Evolutionary conservation across 2,797 vertebrate genomes (phyloP).

Genomic region (Poeciliopsis presidionis): DNA sequence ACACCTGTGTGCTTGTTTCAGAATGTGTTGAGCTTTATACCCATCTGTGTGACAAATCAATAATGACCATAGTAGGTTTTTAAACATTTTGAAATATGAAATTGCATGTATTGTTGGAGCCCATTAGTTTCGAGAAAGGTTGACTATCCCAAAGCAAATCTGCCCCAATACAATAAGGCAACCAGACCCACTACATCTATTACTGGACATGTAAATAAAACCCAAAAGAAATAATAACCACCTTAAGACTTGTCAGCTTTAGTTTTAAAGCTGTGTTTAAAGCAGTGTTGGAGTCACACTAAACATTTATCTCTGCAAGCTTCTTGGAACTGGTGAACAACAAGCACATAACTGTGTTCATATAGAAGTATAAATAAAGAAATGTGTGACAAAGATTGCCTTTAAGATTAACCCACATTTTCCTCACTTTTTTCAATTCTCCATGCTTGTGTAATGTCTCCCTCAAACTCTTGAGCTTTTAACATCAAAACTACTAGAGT

Average conservation of each 20-base stretch:
- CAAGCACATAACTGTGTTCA: not conserved
- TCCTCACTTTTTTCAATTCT: not conserved
- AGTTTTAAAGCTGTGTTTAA: not conserved
- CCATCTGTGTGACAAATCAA: not conserved
- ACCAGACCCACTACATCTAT: not conserved
- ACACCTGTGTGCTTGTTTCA: constrained; percentile 13
- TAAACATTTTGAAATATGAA: not conserved
- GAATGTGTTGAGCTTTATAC: not conserved
- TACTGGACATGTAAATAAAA: not conserved
- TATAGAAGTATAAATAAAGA: not conserved
- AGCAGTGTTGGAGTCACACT: not conserved
- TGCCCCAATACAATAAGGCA: not conserved
- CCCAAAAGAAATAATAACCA: not conserved
- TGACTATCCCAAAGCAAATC: not conserved
- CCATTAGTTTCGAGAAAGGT: not conserved
- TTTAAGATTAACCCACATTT: not conserved
- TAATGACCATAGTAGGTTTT: not conserved
- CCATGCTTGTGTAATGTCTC: not conserved
- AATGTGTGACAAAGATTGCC: not conserved
- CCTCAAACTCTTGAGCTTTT: not conserved
- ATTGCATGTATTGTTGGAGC: not conserved
- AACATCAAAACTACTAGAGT: not conserved
- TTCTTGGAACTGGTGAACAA: not conserved
- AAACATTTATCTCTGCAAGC: not conserved
- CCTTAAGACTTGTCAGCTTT: not conserved